These are phyloP conservation scores for Halcyon smyrnensis DNA, from an alignment of 2,797 vertebrate genomes.

Conservation along the genomic window DNA sequence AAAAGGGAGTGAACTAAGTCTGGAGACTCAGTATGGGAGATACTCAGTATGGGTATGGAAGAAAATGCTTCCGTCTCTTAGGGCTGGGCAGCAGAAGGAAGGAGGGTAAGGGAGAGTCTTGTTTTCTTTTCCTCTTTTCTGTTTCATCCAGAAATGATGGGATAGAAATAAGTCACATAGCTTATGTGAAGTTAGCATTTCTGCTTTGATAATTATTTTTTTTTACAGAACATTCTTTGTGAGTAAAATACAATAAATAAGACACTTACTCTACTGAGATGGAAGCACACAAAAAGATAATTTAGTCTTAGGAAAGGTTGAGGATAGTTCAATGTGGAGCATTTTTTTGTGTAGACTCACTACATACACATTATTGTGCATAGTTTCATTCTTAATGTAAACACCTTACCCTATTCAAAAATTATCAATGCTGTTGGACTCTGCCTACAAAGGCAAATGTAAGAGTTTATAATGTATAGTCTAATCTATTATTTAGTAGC, in stretches of 20 bases:
- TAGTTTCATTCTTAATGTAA: background rate
- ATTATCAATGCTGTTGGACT: background rate
- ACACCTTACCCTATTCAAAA: background rate
- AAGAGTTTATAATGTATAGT: background rate
- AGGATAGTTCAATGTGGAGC: background rate
- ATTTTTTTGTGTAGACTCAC: background rate
- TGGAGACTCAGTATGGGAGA: background rate
- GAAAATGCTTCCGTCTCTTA: background rate
- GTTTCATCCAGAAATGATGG: background rate
- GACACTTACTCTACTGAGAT: background rate
- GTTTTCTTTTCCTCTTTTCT: background rate
- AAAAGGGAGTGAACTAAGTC: background rate
- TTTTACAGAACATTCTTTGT: background rate
- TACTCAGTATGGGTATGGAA: too few species aligned
- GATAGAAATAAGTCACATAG: background rate
- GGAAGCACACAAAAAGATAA: background rate
- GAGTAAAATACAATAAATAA: background rate
- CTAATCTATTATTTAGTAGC: background rate
- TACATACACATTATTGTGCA: background rate
- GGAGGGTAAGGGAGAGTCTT: background rate
- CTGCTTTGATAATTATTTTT: background rate
- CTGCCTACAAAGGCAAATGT: background rate
- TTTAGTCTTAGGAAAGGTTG: background rate
- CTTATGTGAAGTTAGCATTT: background rate
- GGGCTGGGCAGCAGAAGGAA: background rate